Percentiles rank a stretch among this genome's conserved stretches.
These are phyloP conservation scores for Sitobion miscanthi DNA, from an alignment of 1,140 invertebrate genomes.

Conservation along the genomic window DNA sequence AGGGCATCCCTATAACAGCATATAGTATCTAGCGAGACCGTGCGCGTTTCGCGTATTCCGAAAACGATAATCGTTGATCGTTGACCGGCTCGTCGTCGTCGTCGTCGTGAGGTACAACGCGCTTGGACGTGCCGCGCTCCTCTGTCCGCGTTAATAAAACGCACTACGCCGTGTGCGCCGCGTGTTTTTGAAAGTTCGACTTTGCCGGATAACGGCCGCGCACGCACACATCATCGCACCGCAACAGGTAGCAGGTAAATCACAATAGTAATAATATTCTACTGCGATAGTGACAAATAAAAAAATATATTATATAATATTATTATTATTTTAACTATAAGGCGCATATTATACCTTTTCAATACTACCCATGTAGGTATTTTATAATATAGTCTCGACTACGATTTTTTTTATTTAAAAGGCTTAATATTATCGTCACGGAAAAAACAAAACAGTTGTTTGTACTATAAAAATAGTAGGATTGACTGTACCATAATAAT, in stretches of 20 bases:
- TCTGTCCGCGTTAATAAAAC: background rate
- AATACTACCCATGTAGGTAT: no score
- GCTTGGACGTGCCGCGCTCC: background rate
- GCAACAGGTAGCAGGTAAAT: background rate
- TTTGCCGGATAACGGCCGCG: background rate
- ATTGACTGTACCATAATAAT: no score
- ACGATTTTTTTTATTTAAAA: background rate
- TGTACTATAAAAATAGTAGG: no score
- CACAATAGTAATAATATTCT: no score
- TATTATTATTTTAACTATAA: background rate
- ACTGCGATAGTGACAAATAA: background rate
- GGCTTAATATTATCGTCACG: background rate
- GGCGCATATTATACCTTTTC: no score
- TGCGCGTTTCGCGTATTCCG: background rate
- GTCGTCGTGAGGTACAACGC: background rate
- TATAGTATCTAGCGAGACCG: background rate
- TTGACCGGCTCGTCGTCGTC: conserved; percentile 1
- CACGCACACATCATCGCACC: no score
- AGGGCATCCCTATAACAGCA: conserved; percentile 40
- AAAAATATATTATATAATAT: background rate
- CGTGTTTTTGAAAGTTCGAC: background rate
- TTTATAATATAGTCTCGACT: background rate
- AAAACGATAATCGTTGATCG: conserved; percentile 27
- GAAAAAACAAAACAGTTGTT: no score
- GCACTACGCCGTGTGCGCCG: background rate